Evolutionary conservation across 2,113 vertebrate genomes (phyloP), one percentile per base, ranked within the genome.

Genomic region (Tichodroma muraria): DNA sequence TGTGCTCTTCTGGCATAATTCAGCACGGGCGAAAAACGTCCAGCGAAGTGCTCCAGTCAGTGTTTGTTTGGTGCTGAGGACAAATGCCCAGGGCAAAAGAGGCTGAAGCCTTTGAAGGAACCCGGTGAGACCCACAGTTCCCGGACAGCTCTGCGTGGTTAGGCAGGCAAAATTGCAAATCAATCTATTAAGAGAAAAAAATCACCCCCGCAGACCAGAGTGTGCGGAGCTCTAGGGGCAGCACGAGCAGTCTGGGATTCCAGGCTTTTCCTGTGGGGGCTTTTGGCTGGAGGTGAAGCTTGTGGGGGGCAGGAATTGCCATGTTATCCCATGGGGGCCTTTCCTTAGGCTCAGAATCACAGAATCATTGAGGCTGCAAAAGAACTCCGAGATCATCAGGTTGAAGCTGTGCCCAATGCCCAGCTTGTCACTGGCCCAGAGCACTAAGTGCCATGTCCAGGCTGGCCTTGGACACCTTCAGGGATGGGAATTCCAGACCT

Each of bases 401-500:
- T 0, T 15, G 28, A 19, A 28, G 15, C 59, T 44, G 42, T 88
- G 31, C 42, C 49, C 0, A 0, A 5, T 56, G 2, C 30, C 40
- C 57, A 23, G 35, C 35, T 19, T 33, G 33, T 66, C 33, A 4
- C 37, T 52, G 73, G 44, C 37, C 52, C 52, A 30, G 52, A 38
- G 52, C 60, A 8, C 45, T 53, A 33, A 25, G 45, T 45, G 69
- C 52, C 27, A 16, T 0, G 0, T 10, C 49, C 76, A 56, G 31
- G 2, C 27, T 1, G 1, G 7, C 42, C 59, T 19, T 10, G 50
- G 27, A 2, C 50, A 35, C 31, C 27, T 66, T 3, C n/a, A 40
- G 52, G 60, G 19, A 8, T 59, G 44, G 52, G 33, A 2, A 59
- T 19, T 19, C 42, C 44, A 37, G 5, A 24, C 20, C 13, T 66